Percentiles rank a stretch among this genome's conserved stretches.
Conservation (phyloP, 2,797 vertebrate genomes). For the Dendrocincla tyrannina region DNA sequence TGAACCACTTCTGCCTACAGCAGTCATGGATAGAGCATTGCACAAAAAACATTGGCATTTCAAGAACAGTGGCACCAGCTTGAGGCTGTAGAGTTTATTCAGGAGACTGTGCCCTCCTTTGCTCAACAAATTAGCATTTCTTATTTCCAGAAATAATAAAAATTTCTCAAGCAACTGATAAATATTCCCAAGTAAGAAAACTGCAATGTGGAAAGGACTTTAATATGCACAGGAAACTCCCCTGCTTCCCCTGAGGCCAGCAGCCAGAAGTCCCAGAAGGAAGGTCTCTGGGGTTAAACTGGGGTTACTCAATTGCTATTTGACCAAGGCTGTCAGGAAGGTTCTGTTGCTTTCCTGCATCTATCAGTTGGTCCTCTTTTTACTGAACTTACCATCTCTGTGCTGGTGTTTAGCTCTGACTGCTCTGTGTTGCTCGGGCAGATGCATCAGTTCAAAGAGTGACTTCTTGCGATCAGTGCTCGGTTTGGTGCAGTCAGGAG, state of each 20-base stretch:
- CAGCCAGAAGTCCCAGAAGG: neutral
- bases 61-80: neutral
- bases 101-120: neutral
- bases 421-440: neutral
- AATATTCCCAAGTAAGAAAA: neutral
- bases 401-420: neutral
- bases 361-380: neutral
- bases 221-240: neutral
- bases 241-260: neutral
- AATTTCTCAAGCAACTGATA: neutral
- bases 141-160: neutral
- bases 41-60: neutral
- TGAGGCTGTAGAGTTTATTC: neutral
- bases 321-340: neutral
- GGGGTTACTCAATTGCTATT: neutral
- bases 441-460: neutral
- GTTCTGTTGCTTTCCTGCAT: neutral
- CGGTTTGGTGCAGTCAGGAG: neutral
- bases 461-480: neutral
- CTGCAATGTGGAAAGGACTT: neutral
- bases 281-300: neutral
- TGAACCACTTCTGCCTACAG: neutral
- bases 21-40: neutral
- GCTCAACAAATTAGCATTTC: neutral
- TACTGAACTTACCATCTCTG: neutral